Evolutionary conservation across 1,140 invertebrate species (phyloP).

Genomic region (Neodiprion lecontei): DNA sequence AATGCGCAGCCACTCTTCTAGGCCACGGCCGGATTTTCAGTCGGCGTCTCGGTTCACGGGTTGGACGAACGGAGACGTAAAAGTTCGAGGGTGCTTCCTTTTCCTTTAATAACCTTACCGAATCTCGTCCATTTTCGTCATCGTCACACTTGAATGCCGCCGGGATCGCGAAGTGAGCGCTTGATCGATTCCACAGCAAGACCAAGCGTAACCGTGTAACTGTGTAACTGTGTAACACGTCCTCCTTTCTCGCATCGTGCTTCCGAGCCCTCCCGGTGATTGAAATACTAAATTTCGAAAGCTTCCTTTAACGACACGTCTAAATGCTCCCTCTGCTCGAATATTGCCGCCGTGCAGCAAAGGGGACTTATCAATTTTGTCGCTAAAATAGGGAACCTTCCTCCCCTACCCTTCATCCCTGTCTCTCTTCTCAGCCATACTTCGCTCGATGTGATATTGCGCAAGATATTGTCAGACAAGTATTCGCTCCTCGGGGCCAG

Average conservation of each 20-base stretch:
- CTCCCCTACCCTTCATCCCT: neutral
- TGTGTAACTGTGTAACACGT: neutral
- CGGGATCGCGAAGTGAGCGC: neutral
- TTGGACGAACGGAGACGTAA: neutral
- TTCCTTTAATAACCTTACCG: neutral
- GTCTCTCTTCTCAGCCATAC: too few species aligned
- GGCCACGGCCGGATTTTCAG: neutral
- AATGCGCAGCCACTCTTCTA: too few species aligned
- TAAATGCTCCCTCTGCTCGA: neutral
- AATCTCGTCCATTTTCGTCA: neutral
- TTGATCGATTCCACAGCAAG: neutral
- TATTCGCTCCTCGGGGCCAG: neutral
- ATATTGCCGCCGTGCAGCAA: neutral
- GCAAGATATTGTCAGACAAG: neutral
- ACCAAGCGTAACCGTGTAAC: neutral
- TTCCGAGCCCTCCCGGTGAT: neutral
- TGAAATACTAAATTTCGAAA: conserved; percentile 4
- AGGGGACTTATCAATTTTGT: conserved; percentile 4
- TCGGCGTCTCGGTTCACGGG: neutral
- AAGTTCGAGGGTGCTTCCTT: neutral
- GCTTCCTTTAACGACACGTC: conserved; percentile 2
- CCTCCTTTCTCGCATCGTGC: neutral
- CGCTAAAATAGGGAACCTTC: neutral
- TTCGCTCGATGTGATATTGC: neutral
- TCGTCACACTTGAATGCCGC: neutral